Evolutionary conservation across 2,113 vertebrate species (phyloP).

Genomic region (Dinomys branickii): DNA sequence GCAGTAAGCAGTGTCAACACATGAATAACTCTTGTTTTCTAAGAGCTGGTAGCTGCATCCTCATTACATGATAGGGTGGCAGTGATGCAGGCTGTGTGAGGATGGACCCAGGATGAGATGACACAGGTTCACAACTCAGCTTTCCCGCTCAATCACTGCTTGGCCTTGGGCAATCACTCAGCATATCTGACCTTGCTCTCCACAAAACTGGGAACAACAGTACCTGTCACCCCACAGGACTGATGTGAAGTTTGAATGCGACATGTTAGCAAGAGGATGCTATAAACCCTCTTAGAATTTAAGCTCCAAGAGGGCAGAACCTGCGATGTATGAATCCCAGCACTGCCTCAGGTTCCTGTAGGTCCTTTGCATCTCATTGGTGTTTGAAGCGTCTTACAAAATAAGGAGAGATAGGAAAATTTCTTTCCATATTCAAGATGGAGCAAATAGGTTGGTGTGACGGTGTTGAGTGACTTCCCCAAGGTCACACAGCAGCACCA

Average conservation of each 20-base stretch:
- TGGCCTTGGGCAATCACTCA: background rate
- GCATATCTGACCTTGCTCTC: background rate
- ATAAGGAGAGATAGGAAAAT: background rate
- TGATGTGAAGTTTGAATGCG: background rate
- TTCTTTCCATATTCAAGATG: background rate
- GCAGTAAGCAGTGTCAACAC: background rate
- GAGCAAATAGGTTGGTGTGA: background rate
- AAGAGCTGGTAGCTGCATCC: background rate
- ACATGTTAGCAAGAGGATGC: background rate
- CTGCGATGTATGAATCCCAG: background rate
- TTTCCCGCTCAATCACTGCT: background rate
- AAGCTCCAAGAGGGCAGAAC: background rate
- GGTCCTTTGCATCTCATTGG: background rate
- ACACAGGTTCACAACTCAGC: background rate
- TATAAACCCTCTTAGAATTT: background rate
- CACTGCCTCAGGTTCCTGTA: background rate
- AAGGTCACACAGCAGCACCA: background rate
- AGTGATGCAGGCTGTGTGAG: background rate
- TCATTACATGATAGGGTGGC: background rate
- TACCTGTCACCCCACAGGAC: background rate
- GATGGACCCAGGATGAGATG: background rate
- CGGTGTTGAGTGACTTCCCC: background rate
- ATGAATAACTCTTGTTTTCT: background rate
- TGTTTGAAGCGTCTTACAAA: background rate
- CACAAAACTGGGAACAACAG: background rate